Evolutionary conservation across 2,113 vertebrate species (phyloP), one percentile per base, ranked within the genome.

Genomic region (Micronycteris hirsuta): DNA sequence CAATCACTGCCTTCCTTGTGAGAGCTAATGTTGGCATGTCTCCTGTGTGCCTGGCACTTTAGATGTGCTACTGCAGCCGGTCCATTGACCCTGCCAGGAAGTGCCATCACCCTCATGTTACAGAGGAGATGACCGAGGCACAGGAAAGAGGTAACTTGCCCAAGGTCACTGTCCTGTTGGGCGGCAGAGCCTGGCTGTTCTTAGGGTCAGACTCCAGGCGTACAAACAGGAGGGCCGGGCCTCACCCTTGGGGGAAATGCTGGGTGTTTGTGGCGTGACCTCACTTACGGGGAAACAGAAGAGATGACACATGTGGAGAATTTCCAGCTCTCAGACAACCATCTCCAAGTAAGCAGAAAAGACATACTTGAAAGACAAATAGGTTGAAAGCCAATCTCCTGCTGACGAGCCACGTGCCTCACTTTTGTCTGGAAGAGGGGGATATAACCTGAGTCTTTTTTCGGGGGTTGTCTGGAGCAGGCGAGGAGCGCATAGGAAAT

Each of bases 1-100:
- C 7, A 15, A 3, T 28, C 33, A 1, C 16, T 5, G 31, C 5
- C 87, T 67, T 65, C 31, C 13, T 80, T 36, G 0, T 13, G 13
- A 90, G 19, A 20, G 63, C 22, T 54, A 19, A 45, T 0, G 0
- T 47, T 10, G 4, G 31, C 4, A 49, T 36, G 28, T 45, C 31
- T 49, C 43, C 88, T 70, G 61, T 43, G 54, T 28, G 36, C 71
- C 33, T 54, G n/a, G 4, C 8, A 17, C 13, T 9, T 14, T 4
- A 7, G 2, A 1, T 41, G 28, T 11, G 2, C 31, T n/a, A 3
- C 80, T 26, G 15, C 36, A 14, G 24, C 45, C 54, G 28, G 67
- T 47, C 65, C 43, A 6, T 20, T 28, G 6, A 9, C 17, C 61
- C 67, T 41, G 15, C 61, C 24, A 7, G 43, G 73, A 92, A 47